These are phyloP conservation scores for Andricus quercusramuli DNA, from an alignment of 2,888 invertebrate genomes.

Conservation along the genomic window DNA sequence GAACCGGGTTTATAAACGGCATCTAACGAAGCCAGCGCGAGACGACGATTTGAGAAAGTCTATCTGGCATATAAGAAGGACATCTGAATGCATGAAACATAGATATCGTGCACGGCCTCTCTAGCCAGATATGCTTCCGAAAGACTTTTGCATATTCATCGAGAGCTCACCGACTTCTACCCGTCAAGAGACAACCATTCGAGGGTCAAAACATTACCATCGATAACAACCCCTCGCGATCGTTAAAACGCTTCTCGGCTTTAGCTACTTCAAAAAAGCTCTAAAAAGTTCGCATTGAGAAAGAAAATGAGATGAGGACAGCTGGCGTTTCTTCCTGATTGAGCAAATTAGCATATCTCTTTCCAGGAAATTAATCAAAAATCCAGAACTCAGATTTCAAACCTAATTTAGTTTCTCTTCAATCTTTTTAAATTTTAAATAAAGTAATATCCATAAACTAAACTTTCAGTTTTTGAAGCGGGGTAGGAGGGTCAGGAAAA, in stretches of 20 bases:
- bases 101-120: slow-evolving; percentile 50
- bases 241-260: slow-evolving; percentile 19
- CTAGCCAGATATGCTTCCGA: slow-evolving; percentile 61
- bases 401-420: too few species aligned
- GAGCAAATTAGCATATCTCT: slow-evolving; percentile 28
- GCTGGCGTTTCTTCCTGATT: not conserved
- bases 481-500: too few species aligned
- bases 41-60: slow-evolving; percentile 52
- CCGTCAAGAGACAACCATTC: slow-evolving; percentile 38
- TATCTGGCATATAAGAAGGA: slow-evolving; percentile 65
- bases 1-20: slow-evolving; percentile 66
- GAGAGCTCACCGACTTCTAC: slow-evolving; percentile 47
- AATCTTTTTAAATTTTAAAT: too few species aligned
- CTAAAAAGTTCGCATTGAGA: not conserved
- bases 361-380: not conserved
- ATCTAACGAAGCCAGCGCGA: slow-evolving; percentile 64
- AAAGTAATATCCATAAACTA: too few species aligned
- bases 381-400: not conserved
- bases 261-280: slow-evolving; percentile 4
- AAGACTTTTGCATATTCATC: slow-evolving; percentile 71
- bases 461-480: too few species aligned
- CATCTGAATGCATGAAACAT: slow-evolving; percentile 74
- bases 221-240: slow-evolving; percentile 22
- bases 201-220: slow-evolving; percentile 39
- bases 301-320: slow-evolving; percentile 10